These are phyloP conservation scores for Herminia tarsipennalis DNA, from an alignment of 2,888 invertebrate species.

Conservation along the genomic window DNA sequence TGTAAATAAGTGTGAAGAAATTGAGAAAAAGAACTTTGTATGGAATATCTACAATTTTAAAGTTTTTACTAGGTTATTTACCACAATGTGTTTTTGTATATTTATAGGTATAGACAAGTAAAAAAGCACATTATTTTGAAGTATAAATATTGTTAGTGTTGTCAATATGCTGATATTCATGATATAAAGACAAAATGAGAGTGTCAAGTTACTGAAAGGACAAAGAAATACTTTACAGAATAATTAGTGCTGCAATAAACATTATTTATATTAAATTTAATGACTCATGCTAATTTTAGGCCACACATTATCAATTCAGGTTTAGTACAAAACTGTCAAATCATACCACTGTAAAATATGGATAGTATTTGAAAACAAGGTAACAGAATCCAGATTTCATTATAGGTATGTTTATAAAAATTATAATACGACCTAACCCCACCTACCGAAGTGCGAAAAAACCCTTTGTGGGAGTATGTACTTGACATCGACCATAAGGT, in stretches of 20 bases:
- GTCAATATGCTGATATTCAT: too few species aligned
- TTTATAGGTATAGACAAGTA: too few species aligned
- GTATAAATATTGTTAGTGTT: too few species aligned
- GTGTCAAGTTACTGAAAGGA: not conserved
- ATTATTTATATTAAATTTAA: conserved; percentile 11
- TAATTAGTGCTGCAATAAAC: conserved; percentile 3
- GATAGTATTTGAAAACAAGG: not conserved
- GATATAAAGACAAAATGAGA: too few species aligned
- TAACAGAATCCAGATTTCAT: conserved; percentile 13
- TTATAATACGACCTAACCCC: conserved; percentile 67
- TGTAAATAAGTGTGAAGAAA: too few species aligned
- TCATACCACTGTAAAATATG: conserved; percentile 14
- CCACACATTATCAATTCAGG: conserved; percentile 8
- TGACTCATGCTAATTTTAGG: conserved; percentile 13
- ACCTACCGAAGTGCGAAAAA: conserved; percentile 63
- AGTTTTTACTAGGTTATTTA: too few species aligned
- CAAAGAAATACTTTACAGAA: conserved; percentile 3
- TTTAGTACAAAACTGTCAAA: conserved; percentile 27
- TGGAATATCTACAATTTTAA: too few species aligned
- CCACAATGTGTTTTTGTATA: too few species aligned
- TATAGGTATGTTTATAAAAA: conserved; percentile 40
- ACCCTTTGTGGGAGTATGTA: conserved; percentile 48
- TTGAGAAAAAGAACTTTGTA: too few species aligned
- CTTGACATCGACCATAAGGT: conserved; percentile 31
- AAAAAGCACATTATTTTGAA: too few species aligned